Base-by-base conservation (phyloP, 2,888 invertebrate species). In the Poecilus cupreus region DNA sequence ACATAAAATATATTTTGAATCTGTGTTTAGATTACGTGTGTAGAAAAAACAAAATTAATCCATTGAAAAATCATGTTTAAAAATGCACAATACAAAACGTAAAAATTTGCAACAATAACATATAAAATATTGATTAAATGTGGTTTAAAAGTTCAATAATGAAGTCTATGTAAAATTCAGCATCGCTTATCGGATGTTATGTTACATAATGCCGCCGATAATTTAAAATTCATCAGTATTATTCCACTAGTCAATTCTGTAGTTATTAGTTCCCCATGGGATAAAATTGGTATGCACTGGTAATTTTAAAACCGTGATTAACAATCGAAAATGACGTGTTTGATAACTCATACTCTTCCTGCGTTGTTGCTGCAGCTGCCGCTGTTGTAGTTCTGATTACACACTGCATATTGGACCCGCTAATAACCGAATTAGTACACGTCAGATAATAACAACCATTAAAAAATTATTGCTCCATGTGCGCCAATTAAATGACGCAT, bases 291-390 rank as follows among this genome's bases (percentile, higher is more conserved):
- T 46, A 72, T 46, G n/a, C 43, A 70, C 16, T 72, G 22, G 46
- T 72, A 46, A 43, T 46, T 72, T 72, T 72, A 72, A 72, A 72
- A 46, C 24, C 24, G 72, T 72, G 46, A 72, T 72, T 72, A 72
- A 24, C 72, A 46, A 72, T 46, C 22, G 46, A 72, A 72, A 43
- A 46, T 72, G 72, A 72, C 46, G 22, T 43, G 72, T 72, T 68
- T 68, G 37, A 68, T 68, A 68, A 68, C 39, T 37, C 64, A 37
- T 18, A 68, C 18, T 37, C 32, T 32, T 32, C 10, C 16, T 32
- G 13, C 26, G 64, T 37, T 68, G 39, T 68, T 37, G 3, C 2
- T 32, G 13, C 64, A 37, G 18, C 13, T 68, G 64, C 32, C 16
- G 64, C 32, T 16, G 18, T 18, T 37, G 32, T 68, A 3, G 39